Evolutionary conservation across 2,888 invertebrate species (phyloP).

Genomic region (Melanostoma scalare): DNA sequence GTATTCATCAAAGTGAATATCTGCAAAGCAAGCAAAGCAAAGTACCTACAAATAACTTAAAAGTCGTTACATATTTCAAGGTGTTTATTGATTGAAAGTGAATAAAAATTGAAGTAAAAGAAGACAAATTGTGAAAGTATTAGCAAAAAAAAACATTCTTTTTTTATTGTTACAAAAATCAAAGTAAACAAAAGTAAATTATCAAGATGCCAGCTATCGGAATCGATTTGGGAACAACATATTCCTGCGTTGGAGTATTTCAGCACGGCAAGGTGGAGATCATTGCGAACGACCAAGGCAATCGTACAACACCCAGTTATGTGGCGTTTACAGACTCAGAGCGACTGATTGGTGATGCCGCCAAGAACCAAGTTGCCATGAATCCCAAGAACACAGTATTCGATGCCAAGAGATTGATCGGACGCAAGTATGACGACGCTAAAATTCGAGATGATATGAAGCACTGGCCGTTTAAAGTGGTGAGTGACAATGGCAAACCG

Average conservation of each 20-base stretch:
- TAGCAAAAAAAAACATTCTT: not conserved
- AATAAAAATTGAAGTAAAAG: too few species aligned
- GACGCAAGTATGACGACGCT: conserved; percentile 91
- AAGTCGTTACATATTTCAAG: too few species aligned
- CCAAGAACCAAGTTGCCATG: conserved; percentile 91
- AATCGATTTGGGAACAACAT: conserved; percentile 93
- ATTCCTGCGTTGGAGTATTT: conserved; percentile 90
- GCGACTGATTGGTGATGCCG: conserved; percentile 90
- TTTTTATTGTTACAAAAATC: not conserved
- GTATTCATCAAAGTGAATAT: not conserved
- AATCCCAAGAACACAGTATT: conserved; percentile 93
- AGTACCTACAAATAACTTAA: too few species aligned
- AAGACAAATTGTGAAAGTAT: not conserved
- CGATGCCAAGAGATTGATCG: conserved; percentile 96
- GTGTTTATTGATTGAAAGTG: too few species aligned
- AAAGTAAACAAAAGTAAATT: not conserved
- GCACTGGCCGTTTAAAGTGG: conserved; percentile 94
- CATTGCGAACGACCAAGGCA: conserved; percentile 90
- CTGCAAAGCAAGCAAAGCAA: not conserved
- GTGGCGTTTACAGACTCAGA: conserved; percentile 92
- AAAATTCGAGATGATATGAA: conserved; percentile 95
- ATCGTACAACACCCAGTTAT: conserved; percentile 87
- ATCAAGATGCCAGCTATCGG: conserved; percentile 85
- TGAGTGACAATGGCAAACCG: conserved; percentile 89
- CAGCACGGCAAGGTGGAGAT: conserved; percentile 90